Evolutionary conservation across 2,888 invertebrate genomes (phyloP), one percentile per base, ranked within the genome.

Genomic region (Sthenelais limicola): DNA sequence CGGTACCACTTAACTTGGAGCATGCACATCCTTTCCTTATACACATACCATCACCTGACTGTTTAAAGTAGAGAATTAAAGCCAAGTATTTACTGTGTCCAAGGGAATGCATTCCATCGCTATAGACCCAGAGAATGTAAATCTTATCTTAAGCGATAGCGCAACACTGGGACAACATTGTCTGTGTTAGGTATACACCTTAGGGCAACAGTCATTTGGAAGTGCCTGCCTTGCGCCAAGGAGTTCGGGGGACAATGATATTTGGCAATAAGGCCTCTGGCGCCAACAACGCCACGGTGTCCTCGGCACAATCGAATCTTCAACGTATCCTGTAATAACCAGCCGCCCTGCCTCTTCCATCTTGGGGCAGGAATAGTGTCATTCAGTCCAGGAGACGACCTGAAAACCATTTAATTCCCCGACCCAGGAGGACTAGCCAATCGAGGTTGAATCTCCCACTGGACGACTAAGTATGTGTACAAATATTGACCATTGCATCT

Each of bases 301-400:
- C 56, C 30, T n/a, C 56, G 30, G 56, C 18, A 32, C 56, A 56
- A 56, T 56, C 56, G 32, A 56, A 56, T 56, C 56, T 18, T 24
- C 18, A 33, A 56, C 56, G 56, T 56, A 56, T 56, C 56, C 18
- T 56, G 56, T 56, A 56, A 56, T 56, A 56, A 56, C 56, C 32
- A 56, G 30, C 30, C 32, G 56, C 24, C 56, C 56, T 33, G 28
- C 9, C 3, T 28, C 28, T 24, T 26, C 15, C 52, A 52, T 30
- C n/a, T 15, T 30, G 52, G 21, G n/a, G 9, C 43, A 43, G 43
- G 12, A 18, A 43, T 15, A 43, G 12, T 15, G 12, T 12, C 43
- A 43, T 15, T 15, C 43, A 43, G 12, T 12, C 43, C 43, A n/a
- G n/a, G n/a, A n/a, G n/a, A n/a, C n/a, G n/a, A n/a, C 9, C 62